Evolutionary conservation across 1,140 invertebrate genomes (phyloP).

Genomic region (Leptinotarsa texana): DNA sequence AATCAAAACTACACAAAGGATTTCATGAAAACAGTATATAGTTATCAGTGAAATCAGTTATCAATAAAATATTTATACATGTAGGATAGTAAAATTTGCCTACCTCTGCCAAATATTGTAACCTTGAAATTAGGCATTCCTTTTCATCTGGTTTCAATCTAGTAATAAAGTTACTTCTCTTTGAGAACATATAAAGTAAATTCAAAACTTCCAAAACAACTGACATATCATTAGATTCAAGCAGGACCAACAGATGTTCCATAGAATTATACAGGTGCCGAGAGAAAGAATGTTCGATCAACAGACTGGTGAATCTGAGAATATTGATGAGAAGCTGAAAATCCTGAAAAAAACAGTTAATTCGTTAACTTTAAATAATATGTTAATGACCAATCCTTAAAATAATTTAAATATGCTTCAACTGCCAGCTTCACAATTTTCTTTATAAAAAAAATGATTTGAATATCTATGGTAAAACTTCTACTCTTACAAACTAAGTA

Average conservation of each 20-base stretch:
- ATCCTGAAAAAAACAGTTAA: slow-evolving; percentile 60
- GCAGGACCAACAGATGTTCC: slow-evolving; percentile 82
- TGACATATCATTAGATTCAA: slow-evolving; percentile 85
- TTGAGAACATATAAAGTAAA: slow-evolving; percentile 90
- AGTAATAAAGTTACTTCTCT: slow-evolving; percentile 88
- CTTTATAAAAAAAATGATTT: too few species aligned
- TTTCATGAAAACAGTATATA: too few species aligned
- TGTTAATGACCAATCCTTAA: too few species aligned
- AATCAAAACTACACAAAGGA: too few species aligned
- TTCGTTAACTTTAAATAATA: too few species aligned
- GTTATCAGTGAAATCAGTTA: too few species aligned
- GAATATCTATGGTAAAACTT: too few species aligned
- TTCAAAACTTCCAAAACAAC: slow-evolving; percentile 86
- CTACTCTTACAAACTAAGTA: too few species aligned
- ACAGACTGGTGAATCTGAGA: slow-evolving; percentile 80
- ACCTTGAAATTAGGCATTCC: slow-evolving; percentile 73
- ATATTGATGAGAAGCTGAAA: slow-evolving; percentile 78
- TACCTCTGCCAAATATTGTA: slow-evolving; percentile 83
- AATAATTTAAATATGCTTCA: too few species aligned
- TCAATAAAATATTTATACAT: too few species aligned
- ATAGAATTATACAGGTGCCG: slow-evolving; percentile 90
- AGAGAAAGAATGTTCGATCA: slow-evolving; percentile 91
- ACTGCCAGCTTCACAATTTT: too few species aligned
- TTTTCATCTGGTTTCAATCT: slow-evolving; percentile 75
- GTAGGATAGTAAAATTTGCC: neutral